A percentile compares a stretch with the other conserved stretches of the same genome.
These are phyloP conservation scores for Eledona agricola DNA, from an alignment of 2,888 invertebrate genomes.

Conservation along the genomic window DNA sequence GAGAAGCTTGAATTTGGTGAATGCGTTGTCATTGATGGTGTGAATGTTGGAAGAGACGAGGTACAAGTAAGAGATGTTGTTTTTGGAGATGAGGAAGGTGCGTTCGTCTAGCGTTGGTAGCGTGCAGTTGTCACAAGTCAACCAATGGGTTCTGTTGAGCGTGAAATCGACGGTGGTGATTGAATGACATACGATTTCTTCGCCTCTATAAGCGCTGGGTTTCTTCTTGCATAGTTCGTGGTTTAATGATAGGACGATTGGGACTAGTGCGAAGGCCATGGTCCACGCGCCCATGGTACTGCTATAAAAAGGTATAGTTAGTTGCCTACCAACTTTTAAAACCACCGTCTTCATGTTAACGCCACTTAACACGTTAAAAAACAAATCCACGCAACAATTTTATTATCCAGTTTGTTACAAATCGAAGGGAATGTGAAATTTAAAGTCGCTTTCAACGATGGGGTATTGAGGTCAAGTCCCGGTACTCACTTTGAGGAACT, in stretches of 20 bases:
- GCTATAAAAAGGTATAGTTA: constrained; percentile 14
- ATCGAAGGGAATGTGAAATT: constrained; percentile 7
- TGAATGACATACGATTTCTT: constrained; percentile 57
- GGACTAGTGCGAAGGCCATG: constrained; percentile 9
- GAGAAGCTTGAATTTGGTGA: constrained; percentile 53
- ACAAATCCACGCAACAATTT: no score
- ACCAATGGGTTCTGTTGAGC: constrained; percentile 56
- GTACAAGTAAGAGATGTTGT: constrained; percentile 54
- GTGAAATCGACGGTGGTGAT: constrained; percentile 48
- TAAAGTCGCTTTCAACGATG: no score
- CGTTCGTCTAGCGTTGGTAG: constrained; percentile 52
- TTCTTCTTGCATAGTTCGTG: constrained; percentile 44
- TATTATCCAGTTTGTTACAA: no score
- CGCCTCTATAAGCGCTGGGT: constrained; percentile 49
- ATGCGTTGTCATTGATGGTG: constrained; percentile 51
- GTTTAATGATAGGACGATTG: constrained; percentile 21
- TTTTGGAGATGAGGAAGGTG: constrained; percentile 55
- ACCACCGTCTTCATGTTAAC: no score
- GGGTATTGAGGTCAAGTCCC: no score
- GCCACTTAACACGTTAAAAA: no score
- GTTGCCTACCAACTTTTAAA: constrained; percentile 23
- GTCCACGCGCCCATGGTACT: constrained; percentile 28
- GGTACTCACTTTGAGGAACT: constrained; percentile 25
- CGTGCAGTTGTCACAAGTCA: constrained; percentile 56
- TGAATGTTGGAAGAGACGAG: constrained; percentile 50